Base-by-base conservation (phyloP, 2,888 invertebrate genomes). In the Agapetus fuscipes region DNA sequence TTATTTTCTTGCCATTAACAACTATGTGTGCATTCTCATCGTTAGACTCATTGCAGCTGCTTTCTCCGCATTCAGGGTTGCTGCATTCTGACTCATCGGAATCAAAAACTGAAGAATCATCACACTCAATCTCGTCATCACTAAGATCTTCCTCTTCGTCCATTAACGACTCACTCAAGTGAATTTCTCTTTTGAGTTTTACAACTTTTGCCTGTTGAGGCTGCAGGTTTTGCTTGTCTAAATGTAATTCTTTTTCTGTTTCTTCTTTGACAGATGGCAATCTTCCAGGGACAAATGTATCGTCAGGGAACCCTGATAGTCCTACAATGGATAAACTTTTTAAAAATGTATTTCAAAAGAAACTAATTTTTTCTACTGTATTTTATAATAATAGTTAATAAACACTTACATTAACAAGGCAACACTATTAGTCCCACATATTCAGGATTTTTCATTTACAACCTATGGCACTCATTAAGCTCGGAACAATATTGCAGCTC, bases 121-220 rank as follows among this genome's bases (percentile, higher is more conserved):
- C 47, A n/a, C 45, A 43, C 25, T 42, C 51, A 37, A 43, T 43
- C 12, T 51, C 51, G 26, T 51, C 46, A 12, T 50, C 49, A 14
- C 37, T 34, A 29, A 33, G 41, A 33, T 45, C 43, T 14, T 39
- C 34, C n/a, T 46, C 42, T 26, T 45, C 37, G 3, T 15, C 35
- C 5, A 35, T 20, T 15, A 44, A 9, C 38, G 26, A 6, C 20
- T 4, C 20, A 20, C 20, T 20, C 4, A n/a, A n/a, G n/a, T n/a
- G n/a, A n/a, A n/a, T n/a, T n/a, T n/a, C n/a, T n/a, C n/a, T n/a
- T n/a, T n/a, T n/a, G n/a, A n/a, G n/a, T n/a, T n/a, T n/a, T n/a
- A n/a, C n/a, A n/a, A n/a, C n/a, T n/a, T n/a, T n/a, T 4, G 20
- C 5, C 20, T 20, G 20, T 20, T 20, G 20, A 6, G 20, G 4